phyloP scores from a whole-genome alignment of 2,113 vertebrate genomes.

The Zapus hudsonius region DNA sequence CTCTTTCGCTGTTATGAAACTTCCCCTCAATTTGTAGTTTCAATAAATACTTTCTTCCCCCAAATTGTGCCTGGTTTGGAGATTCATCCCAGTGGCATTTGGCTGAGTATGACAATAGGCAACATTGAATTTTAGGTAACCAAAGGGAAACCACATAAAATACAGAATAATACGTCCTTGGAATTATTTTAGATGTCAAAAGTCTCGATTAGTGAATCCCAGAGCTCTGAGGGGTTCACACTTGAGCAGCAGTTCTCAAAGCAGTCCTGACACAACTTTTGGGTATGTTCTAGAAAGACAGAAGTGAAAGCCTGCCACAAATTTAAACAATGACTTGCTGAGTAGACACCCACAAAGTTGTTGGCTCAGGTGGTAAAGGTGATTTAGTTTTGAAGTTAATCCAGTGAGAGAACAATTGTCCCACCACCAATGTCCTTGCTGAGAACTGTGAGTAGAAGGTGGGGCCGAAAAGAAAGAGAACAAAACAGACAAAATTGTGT shows the following conservation, averaged over 20 bases:
- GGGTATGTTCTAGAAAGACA: background rate
- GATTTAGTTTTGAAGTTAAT: background rate
- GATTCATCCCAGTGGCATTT: no score
- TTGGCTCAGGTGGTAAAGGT: background rate
- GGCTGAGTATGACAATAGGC: no score
- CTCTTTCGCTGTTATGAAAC: no score
- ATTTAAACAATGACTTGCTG: background rate
- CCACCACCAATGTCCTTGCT: background rate
- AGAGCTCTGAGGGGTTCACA: background rate
- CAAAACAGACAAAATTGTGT: background rate
- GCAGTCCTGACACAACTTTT: background rate
- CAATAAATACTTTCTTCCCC: no score
- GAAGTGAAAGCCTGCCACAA: background rate
- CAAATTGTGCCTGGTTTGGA: no score
- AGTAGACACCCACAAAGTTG: background rate
- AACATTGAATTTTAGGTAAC: background rate
- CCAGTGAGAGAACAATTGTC: background rate
- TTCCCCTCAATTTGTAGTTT: no score
- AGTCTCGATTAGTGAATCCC: background rate
- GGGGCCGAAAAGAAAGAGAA: background rate
- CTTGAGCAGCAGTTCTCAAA: background rate
- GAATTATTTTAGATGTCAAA: background rate
- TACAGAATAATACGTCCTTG: background rate
- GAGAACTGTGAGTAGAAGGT: background rate
- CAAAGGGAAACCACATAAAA: background rate